Percentiles rank a stretch among this genome's conserved stretches.
These are phyloP conservation scores for Brachyptera risi DNA, from an alignment of 2,888 invertebrate species.

Conservation along the genomic window DNA sequence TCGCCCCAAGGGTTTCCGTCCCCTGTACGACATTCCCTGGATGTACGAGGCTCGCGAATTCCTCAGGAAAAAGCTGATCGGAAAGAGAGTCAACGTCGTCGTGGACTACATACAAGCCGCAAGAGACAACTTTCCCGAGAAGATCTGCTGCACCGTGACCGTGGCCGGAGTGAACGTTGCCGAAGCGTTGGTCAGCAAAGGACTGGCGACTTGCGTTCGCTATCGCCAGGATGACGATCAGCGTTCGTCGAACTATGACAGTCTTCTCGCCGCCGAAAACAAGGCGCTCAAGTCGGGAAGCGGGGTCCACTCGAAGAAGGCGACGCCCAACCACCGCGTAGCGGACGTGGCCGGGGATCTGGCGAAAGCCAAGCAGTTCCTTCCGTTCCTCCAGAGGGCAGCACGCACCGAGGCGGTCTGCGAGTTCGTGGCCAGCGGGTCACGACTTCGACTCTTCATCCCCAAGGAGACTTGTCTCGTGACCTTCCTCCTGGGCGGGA, in stretches of 20 bases:
- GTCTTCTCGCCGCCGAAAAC: constrained; percentile 85
- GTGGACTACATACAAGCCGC: constrained; percentile 97
- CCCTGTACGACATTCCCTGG: constrained; percentile 96
- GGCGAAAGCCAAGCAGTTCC: constrained; percentile 82
- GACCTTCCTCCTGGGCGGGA: constrained; percentile 86
- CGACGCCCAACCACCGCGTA: constrained; percentile 70
- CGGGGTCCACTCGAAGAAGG: constrained; percentile 85
- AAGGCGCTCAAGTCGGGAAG: constrained; percentile 83
- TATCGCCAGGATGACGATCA: constrained; percentile 96
- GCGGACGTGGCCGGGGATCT: constrained; percentile 81
- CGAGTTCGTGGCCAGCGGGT: constrained; percentile 96
- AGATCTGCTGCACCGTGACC: constrained; percentile 88
- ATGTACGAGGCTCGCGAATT: constrained; percentile 99
- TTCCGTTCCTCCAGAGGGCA: constrained; percentile 89
- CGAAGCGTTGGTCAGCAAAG: constrained; percentile 88
- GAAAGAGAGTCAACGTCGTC: constrained; percentile 87
- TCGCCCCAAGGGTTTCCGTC: constrained; percentile 73
- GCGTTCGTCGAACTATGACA: constrained; percentile 90
- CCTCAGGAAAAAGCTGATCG: constrained; percentile 89
- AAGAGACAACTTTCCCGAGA: constrained; percentile 90
- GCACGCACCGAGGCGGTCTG: constrained; percentile 88
- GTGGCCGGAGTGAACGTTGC: constrained; percentile 87
- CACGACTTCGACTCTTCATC: constrained; percentile 86
- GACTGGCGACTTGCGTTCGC: constrained; percentile 86
- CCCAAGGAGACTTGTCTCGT: constrained; percentile 93